These are phyloP conservation scores for Germaria angustata DNA, from an alignment of 2,888 invertebrate genomes.

Conservation along the genomic window DNA sequence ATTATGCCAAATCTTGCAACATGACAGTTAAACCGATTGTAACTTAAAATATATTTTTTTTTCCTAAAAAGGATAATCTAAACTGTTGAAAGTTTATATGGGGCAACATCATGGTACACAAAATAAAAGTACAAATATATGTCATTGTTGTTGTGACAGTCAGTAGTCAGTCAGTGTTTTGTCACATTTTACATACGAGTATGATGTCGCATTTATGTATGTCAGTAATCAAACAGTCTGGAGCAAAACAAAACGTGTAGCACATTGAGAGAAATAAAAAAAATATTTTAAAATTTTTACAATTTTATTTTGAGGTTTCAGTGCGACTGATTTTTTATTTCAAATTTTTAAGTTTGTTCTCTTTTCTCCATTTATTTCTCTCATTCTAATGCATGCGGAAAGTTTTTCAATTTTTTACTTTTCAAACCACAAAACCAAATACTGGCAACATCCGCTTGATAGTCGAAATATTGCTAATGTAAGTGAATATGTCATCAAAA, in stretches of 20 bases:
- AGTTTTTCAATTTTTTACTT: too few species aligned
- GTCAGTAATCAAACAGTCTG: not conserved
- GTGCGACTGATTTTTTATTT: not conserved
- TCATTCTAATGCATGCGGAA: too few species aligned
- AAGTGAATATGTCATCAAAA: conserved; percentile 26
- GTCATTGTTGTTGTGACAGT: not conserved
- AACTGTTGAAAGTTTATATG: conserved; percentile 2
- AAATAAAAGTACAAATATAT: not conserved
- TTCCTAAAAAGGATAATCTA: too few species aligned
- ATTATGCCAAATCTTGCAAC: not conserved
- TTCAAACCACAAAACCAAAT: conserved; percentile 26
- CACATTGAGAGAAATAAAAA: not conserved
- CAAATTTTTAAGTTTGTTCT: not conserved
- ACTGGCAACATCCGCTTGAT: conserved; percentile 31
- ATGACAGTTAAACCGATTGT: conserved; percentile 11
- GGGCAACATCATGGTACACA: not conserved
- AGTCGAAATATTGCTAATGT: conserved; percentile 18
- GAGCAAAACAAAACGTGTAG: not conserved
- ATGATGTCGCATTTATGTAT: not conserved
- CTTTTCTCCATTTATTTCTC: too few species aligned
- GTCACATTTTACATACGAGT: too few species aligned
- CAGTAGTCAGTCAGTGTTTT: too few species aligned
- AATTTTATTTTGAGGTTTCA: not conserved
- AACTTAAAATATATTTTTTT: too few species aligned
- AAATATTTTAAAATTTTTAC: not conserved